Percentiles rank a stretch among this genome's conserved stretches.
These are phyloP conservation scores for Neodiprion fabricii DNA, from an alignment of 1,140 invertebrate species.

Conservation along the genomic window DNA sequence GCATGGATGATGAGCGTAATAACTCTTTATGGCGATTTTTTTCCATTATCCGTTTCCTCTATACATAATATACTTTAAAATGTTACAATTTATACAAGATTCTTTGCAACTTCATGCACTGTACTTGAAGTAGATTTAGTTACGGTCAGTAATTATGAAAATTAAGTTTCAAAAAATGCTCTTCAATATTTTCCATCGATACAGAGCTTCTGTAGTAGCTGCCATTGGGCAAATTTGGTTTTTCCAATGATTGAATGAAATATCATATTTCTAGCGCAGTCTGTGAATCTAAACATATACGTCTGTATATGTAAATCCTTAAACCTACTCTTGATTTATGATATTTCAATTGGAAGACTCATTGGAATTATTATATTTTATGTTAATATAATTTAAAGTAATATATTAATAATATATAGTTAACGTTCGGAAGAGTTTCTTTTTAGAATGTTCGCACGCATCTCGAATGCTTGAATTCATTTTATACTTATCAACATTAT, in stretches of 20 bases:
- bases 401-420: conserved; percentile 21
- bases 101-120: conserved; percentile 16
- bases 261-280: conserved; percentile 17
- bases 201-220: background rate
- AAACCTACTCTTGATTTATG: background rate
- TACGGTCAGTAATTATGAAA: conserved; percentile 15
- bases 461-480: conserved; percentile 13
- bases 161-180: background rate
- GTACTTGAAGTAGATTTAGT: conserved; percentile 17
- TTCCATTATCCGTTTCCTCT: conserved; percentile 28
- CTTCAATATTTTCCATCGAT: background rate
- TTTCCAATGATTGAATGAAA: background rate
- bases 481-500: conserved; percentile 31
- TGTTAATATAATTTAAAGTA: conserved; percentile 22
- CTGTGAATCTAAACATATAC: background rate
- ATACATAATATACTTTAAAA: background rate
- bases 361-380: background rate
- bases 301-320: background rate
- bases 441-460: conserved; percentile 32
- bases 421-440: conserved; percentile 18
- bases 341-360: conserved; percentile 2
- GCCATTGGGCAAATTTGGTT: background rate
- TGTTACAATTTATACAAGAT: conserved; percentile 10
- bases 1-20: conserved; percentile 34
- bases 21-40: conserved; percentile 26